Percentiles rank a stretch among this genome's conserved stretches.
Conservation (phyloP, 2,797 vertebrate genomes). For the Melanotaenia boesemani region DNA sequence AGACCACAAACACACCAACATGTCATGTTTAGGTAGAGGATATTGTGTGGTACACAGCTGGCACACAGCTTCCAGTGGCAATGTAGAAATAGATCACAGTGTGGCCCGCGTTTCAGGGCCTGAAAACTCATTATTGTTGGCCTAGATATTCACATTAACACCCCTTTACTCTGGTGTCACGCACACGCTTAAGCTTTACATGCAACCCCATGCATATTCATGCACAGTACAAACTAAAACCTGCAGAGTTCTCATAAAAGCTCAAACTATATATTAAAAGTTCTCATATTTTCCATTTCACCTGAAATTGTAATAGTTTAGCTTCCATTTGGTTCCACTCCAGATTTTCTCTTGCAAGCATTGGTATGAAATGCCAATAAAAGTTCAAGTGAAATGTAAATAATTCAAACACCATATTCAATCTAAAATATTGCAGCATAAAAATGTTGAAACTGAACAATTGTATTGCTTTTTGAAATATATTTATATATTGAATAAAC, state of each 20-base stretch:
- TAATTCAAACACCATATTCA: neutral
- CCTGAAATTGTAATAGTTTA: constrained; percentile 15
- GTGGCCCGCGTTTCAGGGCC: constrained; percentile 35
- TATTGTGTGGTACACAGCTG: neutral
- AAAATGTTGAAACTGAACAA: neutral
- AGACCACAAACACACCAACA: neutral
- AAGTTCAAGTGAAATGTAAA: neutral
- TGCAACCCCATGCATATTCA: constrained; percentile 8
- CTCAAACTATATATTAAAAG: neutral
- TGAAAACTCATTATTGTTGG: constrained; percentile 70
- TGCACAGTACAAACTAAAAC: constrained; percentile 9
- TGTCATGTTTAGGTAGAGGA: neutral
- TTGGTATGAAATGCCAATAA: neutral
- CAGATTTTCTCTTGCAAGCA: neutral
- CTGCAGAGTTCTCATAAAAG: neutral
- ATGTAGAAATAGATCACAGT: constrained; percentile 58
- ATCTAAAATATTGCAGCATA: neutral
- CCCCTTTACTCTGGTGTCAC: constrained; percentile 32
- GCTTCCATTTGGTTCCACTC: constrained; percentile 13
- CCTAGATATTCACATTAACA: constrained; percentile 69
- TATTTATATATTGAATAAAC: no score
- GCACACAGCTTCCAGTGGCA: constrained; percentile 25
- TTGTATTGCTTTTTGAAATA: neutral
- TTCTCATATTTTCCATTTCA: neutral
- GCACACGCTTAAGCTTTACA: constrained; percentile 21